These are phyloP conservation scores for Osmoderma eremita DNA, from an alignment of 2,888 invertebrate species.

Conservation along the genomic window DNA sequence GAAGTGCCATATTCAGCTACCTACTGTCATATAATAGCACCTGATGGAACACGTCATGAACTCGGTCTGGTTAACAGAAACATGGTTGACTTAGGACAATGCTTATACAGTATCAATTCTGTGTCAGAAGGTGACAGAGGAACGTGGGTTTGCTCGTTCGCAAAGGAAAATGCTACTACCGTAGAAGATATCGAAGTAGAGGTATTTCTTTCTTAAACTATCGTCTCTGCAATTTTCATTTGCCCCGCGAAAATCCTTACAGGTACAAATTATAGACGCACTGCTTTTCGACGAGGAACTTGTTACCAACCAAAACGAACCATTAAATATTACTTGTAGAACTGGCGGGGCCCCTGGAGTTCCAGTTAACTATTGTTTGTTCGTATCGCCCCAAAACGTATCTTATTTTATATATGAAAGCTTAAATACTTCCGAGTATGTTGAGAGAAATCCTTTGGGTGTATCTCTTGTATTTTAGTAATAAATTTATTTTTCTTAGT, in stretches of 20 bases:
- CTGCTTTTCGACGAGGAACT: background rate
- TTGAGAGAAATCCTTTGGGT: no score
- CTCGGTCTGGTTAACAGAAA: background rate
- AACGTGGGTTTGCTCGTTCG: conserved; percentile 3
- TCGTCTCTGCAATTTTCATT: background rate
- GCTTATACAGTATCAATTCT: background rate
- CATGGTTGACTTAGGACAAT: background rate
- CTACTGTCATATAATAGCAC: conserved; percentile 13
- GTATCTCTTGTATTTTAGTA: no score
- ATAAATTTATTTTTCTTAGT: background rate
- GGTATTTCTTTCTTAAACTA: background rate
- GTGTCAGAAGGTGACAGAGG: background rate
- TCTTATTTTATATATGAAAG: conserved; percentile 12
- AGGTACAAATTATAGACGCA: background rate
- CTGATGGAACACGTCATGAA: background rate
- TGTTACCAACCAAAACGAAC: background rate
- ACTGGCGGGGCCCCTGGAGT: background rate
- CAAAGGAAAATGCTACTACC: background rate
- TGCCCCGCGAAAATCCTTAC: background rate
- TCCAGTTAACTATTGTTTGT: background rate
- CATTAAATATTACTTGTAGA: background rate
- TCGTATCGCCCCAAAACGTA: background rate
- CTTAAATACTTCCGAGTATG: conserved; percentile 17
- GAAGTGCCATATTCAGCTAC: background rate
- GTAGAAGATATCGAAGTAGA: background rate